Base-by-base conservation (phyloP, 2,888 invertebrate genomes). In the Thecocarcelia acutangulata region DNA sequence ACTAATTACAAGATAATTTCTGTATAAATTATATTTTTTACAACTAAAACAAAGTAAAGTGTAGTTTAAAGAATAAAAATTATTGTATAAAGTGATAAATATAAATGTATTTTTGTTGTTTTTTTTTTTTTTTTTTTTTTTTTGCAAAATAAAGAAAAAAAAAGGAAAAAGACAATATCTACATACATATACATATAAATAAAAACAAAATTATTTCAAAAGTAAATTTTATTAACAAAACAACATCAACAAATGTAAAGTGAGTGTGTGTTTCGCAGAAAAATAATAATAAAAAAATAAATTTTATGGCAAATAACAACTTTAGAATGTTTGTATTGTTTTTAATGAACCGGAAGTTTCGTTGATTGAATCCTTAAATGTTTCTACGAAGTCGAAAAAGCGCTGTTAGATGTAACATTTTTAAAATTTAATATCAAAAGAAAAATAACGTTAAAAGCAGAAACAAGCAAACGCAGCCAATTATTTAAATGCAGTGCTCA, bases 401-500 rank as follows among this genome's bases (percentile, higher is more conserved):
- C 80, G 76, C 63, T 69, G 80, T 63, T 77, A 78, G 64, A 76
- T 64, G 42, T 46, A 17, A 59, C 58, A 56, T n/a, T 48, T 59
- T 64, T 37, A 15, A 40, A 68, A 21, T 59, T 66, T 52, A 56
- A 56, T 54, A 37, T 48, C 8, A 13, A 13, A 48, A 40, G 5
- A 12, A 64, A 64, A 73, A 28, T 83, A 66, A 66, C 44, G 21
- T 15, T 66, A 61, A 19, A 76, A 76, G 76, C 80, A 74, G 50
- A 24, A 84, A 79, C 84, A 86, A 86, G 87, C 87, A 85, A 82
- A 86, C 88, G 88, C 84, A 88, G 87, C 87, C 87, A 87, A 87
- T 87, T 88, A 87, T 87, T 86, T 87, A 2, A 24, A 24, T 24
- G 2, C 24, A 24, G 24, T 24, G 24, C 3, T 24, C 24, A 24